phyloP scores from a whole-genome alignment of 2,797 vertebrate genomes.

The Oreonectes daqikongensis region DNA sequence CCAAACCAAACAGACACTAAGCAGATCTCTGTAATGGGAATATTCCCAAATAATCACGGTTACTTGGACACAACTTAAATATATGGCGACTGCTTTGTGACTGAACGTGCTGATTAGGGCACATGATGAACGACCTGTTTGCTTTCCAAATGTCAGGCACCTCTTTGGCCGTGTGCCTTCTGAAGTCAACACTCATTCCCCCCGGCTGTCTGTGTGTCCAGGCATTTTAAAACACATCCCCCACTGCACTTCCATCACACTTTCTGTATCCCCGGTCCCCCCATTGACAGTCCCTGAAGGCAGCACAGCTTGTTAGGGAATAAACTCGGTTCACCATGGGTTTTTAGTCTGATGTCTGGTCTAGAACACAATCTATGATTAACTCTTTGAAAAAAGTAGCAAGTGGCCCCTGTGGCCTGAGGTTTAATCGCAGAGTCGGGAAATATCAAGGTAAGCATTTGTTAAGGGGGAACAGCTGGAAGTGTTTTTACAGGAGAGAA shows the following conservation, averaged over 20 bases:
- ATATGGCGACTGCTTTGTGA: slow-evolving; percentile 2
- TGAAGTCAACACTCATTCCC: slow-evolving; percentile 52
- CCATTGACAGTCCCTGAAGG: slow-evolving; percentile 42
- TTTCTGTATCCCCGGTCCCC: slow-evolving; percentile 18
- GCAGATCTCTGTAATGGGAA: background rate
- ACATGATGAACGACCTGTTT: slow-evolving; percentile 39
- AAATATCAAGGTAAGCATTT: slow-evolving; percentile 69
- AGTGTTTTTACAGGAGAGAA: slow-evolving; percentile 62
- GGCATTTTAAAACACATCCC: slow-evolving; percentile 25
- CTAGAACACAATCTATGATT: slow-evolving; percentile 61
- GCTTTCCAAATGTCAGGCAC: slow-evolving; percentile 63
- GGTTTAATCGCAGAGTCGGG: slow-evolving; percentile 63
- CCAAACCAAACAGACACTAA: background rate
- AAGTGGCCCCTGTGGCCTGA: slow-evolving; percentile 32
- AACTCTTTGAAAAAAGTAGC: slow-evolving; percentile 49
- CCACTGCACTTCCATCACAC: background rate
- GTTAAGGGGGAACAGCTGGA: slow-evolving; percentile 65
- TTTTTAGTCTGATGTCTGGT: slow-evolving; percentile 46
- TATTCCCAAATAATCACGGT: background rate
- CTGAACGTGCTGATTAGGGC: background rate
- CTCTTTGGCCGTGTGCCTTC: slow-evolving; percentile 65
- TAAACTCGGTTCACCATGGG: slow-evolving; percentile 61
- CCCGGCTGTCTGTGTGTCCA: slow-evolving; percentile 37
- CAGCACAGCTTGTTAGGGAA: slow-evolving; percentile 61
- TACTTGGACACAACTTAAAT: background rate